Evolutionary conservation across 2,113 vertebrate genomes (phyloP).

Genomic region (Trichomycterus rosablanca): DNA sequence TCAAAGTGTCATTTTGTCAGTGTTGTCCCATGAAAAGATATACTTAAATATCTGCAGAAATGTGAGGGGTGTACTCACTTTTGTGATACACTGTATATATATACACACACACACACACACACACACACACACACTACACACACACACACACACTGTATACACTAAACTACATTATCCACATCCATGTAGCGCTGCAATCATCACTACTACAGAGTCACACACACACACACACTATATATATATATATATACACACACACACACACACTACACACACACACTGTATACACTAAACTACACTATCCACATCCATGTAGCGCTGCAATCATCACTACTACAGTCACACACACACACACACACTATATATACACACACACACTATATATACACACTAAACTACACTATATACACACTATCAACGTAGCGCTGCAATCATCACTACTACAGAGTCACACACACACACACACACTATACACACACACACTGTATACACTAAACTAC

Average conservation of each 20-base stretch:
- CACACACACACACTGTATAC: background rate
- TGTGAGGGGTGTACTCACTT: too few relatives aligned
- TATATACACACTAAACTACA: too few relatives aligned
- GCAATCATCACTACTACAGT: constrained; percentile 33
- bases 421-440: constrained; percentile 39
- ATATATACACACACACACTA: constrained; percentile 1
- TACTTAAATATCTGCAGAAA: too few relatives aligned
- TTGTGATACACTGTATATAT: too few relatives aligned
- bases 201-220: constrained; percentile 7
- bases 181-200: constrained; percentile 48
- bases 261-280: background rate
- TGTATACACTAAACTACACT: too few relatives aligned
- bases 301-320: constrained; percentile 47
- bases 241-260: constrained; percentile 10
- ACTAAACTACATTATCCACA: constrained; percentile 26
- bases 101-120: constrained; percentile 7
- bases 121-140: background rate
- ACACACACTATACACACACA: background rate
- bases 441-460: constrained; percentile 1
- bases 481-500: too few relatives aligned
- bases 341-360: background rate
- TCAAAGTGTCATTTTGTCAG: too few relatives aligned
- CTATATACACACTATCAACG: constrained; percentile 35
- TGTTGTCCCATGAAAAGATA: too few relatives aligned
- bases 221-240: background rate